Conservation (phyloP, 2,113 vertebrate genomes). For the Physeter macrocephalus region DNA sequence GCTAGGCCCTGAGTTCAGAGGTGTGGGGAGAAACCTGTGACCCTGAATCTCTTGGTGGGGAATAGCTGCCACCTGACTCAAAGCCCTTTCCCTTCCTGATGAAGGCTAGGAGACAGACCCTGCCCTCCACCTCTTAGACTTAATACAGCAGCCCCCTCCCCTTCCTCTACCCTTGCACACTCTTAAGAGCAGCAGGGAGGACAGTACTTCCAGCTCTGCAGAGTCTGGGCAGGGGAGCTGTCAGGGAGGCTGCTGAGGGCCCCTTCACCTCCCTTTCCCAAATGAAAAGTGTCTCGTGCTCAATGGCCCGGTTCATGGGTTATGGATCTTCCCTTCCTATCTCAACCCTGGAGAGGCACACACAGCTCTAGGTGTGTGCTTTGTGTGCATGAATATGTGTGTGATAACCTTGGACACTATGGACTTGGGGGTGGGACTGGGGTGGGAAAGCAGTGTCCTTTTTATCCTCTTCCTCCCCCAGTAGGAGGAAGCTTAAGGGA, state of each 20-base stretch:
- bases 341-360: slow-evolving; percentile 39
- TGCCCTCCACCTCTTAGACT: not conserved
- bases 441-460: slow-evolving; percentile 28
- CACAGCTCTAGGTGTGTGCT: slow-evolving; percentile 24
- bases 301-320: slow-evolving; percentile 38
- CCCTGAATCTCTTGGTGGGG: slow-evolving; percentile 69
- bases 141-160: not conserved
- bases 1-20: slow-evolving; percentile 75
- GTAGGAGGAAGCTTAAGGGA: slow-evolving; percentile 23
- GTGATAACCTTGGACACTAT: not conserved
- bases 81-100: slow-evolving; percentile 55
- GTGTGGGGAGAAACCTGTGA: slow-evolving; percentile 67
- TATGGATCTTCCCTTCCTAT: not conserved
- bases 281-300: slow-evolving; percentile 73
- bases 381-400: not conserved
- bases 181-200: not conserved
- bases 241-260: not conserved
- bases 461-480: not conserved
- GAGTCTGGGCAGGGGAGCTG: not conserved
- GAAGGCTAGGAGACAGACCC: slow-evolving; percentile 6
- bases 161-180: not conserved
- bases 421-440: not conserved
- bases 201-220: not conserved
- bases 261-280: not conserved
- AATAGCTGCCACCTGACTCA: slow-evolving; percentile 65